phyloP scores from a whole-genome alignment of 2,888 invertebrate genomes.

The Merodon equestris region DNA sequence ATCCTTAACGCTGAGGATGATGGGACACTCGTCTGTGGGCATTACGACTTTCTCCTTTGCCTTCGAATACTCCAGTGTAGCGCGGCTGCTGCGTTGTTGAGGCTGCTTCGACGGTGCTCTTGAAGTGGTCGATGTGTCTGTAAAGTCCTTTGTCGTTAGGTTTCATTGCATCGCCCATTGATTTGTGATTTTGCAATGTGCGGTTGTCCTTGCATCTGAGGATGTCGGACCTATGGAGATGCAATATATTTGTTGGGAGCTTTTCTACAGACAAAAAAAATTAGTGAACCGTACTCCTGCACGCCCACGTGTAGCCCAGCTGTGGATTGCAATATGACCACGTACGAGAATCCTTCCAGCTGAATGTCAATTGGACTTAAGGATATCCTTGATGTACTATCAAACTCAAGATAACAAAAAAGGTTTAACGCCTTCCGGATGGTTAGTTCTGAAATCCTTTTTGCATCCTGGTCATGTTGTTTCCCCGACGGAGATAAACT shows the following conservation, averaged over 20 bases:
- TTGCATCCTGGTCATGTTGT: slow-evolving; percentile 36
- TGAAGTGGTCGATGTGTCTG: slow-evolving; percentile 24
- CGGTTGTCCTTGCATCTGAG: slow-evolving; percentile 40
- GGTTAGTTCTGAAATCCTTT: slow-evolving; percentile 23
- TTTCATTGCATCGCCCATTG: slow-evolving; percentile 66
- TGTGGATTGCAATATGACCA: slow-evolving; percentile 42
- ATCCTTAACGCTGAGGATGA: slow-evolving; percentile 31
- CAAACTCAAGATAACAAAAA: slow-evolving; percentile 35
- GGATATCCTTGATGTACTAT: background rate
- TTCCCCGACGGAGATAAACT: slow-evolving; percentile 1
- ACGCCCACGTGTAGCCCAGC: slow-evolving; percentile 35
- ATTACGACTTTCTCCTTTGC: slow-evolving; percentile 20
- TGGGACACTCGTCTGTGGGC: slow-evolving; percentile 24
- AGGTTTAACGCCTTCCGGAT: slow-evolving; percentile 42
- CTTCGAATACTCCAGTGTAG: background rate
- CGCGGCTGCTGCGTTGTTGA: background rate
- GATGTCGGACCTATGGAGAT: slow-evolving; percentile 16
- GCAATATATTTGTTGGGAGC: slow-evolving; percentile 56
- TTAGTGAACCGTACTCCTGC: slow-evolving; percentile 39
- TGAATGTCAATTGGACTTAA: slow-evolving; percentile 51
- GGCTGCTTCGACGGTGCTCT: slow-evolving; percentile 26
- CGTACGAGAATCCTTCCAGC: slow-evolving; percentile 38
- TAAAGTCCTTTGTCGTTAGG: slow-evolving; percentile 62
- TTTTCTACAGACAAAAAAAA: slow-evolving; percentile 64
- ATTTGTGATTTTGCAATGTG: slow-evolving; percentile 60